Evolutionary conservation across 1,140 invertebrate species (phyloP).

Genomic region (Asbolus verrucosus): DNA sequence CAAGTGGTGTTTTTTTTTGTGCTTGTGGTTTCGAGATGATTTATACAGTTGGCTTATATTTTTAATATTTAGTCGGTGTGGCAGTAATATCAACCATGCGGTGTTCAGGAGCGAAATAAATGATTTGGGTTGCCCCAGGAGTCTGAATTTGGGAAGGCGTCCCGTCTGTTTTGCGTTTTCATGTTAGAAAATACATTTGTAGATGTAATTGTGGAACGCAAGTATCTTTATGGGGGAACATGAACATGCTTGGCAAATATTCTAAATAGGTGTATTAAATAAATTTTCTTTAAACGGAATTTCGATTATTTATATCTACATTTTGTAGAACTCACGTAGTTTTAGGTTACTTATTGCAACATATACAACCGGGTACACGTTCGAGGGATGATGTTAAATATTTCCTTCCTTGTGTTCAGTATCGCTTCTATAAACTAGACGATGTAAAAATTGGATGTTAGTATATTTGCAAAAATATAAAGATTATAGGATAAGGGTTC

Average conservation of each 20-base stretch:
- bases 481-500: background rate
- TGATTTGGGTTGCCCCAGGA: constrained; percentile 33
- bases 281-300: constrained; percentile 47
- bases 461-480: constrained; percentile 7
- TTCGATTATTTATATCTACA: constrained; percentile 47
- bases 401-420: constrained; percentile 24
- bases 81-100: constrained; percentile 40
- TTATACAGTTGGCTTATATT: constrained; percentile 33
- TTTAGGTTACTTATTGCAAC: constrained; percentile 35
- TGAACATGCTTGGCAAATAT: constrained; percentile 49
- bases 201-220: constrained; percentile 37
- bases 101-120: constrained; percentile 30
- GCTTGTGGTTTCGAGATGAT: constrained; percentile 28
- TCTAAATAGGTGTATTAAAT: constrained; percentile 51
- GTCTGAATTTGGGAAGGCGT: constrained; percentile 44
- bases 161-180: constrained; percentile 37
- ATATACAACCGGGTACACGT: constrained; percentile 35
- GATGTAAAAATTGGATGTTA: constrained; percentile 9
- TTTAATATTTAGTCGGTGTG: constrained; percentile 42
- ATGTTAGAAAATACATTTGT: constrained; percentile 43
- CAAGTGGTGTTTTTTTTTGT: too few relatives aligned
- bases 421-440: constrained; percentile 10
- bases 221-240: constrained; percentile 47
- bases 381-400: constrained; percentile 41
- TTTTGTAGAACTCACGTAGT: constrained; percentile 40